phyloP scores from a whole-genome alignment of 2,888 invertebrate species.

The Phyllotreta striolata region DNA sequence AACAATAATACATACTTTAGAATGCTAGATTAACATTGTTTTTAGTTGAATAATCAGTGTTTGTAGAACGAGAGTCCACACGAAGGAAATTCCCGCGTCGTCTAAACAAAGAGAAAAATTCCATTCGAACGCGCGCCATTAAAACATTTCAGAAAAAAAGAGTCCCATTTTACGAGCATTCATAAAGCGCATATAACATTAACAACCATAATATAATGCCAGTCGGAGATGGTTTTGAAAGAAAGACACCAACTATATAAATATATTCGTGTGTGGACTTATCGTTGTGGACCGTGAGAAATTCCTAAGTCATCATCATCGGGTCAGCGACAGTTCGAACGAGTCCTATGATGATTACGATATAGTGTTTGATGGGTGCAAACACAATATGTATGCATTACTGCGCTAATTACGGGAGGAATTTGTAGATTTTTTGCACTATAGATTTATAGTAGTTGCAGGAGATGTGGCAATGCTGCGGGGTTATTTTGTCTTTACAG shows the following conservation, averaged over 20 bases:
- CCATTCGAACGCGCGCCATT: conserved; percentile 11
- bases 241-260: conserved; percentile 54
- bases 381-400: too few relatives aligned
- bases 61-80: not conserved
- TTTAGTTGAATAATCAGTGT: too few relatives aligned
- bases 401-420: too few relatives aligned
- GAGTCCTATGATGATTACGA: conserved; percentile 15
- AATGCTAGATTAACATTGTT: too few relatives aligned
- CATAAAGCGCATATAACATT: conserved; percentile 34
- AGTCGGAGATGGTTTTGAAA: conserved; percentile 47
- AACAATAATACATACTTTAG: conserved; percentile 43
- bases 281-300: conserved; percentile 60
- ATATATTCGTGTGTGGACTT: conserved; percentile 56
- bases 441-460: too few relatives aligned
- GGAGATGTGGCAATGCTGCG: too few relatives aligned
- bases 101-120: not conserved
- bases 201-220: conserved; percentile 42
- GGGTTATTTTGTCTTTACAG: too few relatives aligned
- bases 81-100: not conserved
- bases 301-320: conserved; percentile 41
- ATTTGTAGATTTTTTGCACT: too few relatives aligned
- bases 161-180: conserved; percentile 29
- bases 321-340: conserved; percentile 33
- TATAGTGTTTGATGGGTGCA: too few relatives aligned
- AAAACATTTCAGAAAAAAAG: conserved; percentile 7